Base-by-base conservation (phyloP, 64 coral and sea anemone genomes). In the Pocillopora damicornis region DNA sequence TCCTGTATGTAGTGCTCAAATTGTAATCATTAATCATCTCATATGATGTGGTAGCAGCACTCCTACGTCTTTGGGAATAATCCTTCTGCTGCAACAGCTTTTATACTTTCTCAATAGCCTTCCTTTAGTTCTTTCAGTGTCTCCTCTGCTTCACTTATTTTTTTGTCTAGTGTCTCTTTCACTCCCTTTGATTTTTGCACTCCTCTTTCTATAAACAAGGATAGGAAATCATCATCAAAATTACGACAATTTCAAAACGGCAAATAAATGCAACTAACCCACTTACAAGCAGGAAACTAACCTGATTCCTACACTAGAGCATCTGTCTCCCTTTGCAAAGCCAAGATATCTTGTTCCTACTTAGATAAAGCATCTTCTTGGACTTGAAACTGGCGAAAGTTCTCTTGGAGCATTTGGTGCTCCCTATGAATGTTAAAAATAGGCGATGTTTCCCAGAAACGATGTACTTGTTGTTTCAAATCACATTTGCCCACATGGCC, bases 11-110 rank as follows among this genome's bases (percentile, higher is more conserved):
- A 10, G 67, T 71, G 14, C 73, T 88, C 15, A 73, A 88, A 10
- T 81, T 81, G 51, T 81, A 81, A 81, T 81, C 78, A 81, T 81
- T 81, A 1, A 81, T 81, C 78, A 81, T 81, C 60, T 81, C 78
- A 81, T 59, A 61, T 2, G 78, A 58, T 58, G 78, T 81, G 60
- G 42, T 8, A 36, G 76, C 23, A 14, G 58, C 60, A 15, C 10
- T 61, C 11, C 61, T 63, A 15, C 61, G 59, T 16, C 20, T 81
- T 23, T 58, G 58, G 22, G 79, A 57, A 81, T 16, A 23, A 18
- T 65, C 68, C 63, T 65, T 86, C 63, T 65, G 63, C 36, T 67
- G 35, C 35, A 86, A 16, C 42, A 37, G 17, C 6, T 60, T 26
- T 64, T 62, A 36, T 17, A 86, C 37, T 36, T 82, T 59, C 45